Conservation (phyloP, 2,888 invertebrate species). For the Alloplasta piceator region DNA sequence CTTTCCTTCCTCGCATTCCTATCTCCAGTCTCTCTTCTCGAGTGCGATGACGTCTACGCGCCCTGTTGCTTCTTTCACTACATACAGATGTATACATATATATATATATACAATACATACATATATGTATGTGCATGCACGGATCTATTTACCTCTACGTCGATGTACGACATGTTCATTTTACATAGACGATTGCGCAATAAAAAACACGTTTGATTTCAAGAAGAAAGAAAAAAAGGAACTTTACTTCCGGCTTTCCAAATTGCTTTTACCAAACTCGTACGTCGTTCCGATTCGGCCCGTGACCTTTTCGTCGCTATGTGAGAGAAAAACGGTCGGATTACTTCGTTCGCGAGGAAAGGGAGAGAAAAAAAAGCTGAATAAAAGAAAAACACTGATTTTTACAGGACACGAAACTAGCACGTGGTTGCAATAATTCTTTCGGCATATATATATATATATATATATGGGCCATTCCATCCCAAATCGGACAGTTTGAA, state of each 20-base stretch:
- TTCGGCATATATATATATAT: background rate
- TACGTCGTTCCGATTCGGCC: no score
- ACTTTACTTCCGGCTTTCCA: background rate
- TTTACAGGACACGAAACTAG: background rate
- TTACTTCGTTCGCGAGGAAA: background rate
- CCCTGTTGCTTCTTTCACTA: conserved; percentile 54
- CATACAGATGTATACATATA: conserved; percentile 8
- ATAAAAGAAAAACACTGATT: conserved; percentile 8
- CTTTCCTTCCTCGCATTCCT: conserved; percentile 63
- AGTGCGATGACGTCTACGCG: conserved; percentile 51
- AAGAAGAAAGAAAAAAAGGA: no score
- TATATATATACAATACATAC: background rate
- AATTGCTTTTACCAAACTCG: background rate
- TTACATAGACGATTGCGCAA: no score
- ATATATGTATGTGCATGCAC: background rate
- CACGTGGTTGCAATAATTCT: background rate
- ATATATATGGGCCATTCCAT: no score
- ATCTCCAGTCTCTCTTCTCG: conserved; percentile 47
- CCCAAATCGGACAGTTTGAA: no score
- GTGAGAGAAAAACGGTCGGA: no score
- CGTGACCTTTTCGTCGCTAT: no score
- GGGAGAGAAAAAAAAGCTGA: background rate
- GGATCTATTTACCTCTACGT: background rate
- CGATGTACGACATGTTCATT: background rate
- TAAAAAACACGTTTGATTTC: no score